phyloP scores from a whole-genome alignment of 2,888 invertebrate genomes.

The Clunio marinus region DNA sequence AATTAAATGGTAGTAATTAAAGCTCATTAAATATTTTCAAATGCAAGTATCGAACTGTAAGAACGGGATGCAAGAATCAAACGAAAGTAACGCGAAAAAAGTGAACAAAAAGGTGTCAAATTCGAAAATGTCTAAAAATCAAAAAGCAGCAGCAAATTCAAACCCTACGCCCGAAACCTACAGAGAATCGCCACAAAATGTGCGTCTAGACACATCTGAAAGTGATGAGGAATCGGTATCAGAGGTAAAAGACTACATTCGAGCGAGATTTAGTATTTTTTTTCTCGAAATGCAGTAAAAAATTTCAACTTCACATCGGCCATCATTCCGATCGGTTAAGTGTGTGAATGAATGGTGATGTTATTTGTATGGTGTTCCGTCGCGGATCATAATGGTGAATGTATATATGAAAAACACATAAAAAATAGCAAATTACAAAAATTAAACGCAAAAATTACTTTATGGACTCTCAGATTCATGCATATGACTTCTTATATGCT shows the following conservation, averaged over 20 bases:
- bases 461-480: not conserved
- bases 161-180: conserved; percentile 1
- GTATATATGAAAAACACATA: not conserved
- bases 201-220: conserved; percentile 72
- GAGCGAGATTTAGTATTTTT: not conserved
- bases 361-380: conserved; percentile 16
- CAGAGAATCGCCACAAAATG: conserved; percentile 32
- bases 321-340: conserved; percentile 22
- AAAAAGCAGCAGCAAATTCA: conserved; percentile 16
- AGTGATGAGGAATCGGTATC: conserved; percentile 95
- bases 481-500: not conserved
- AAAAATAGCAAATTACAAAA: not conserved
- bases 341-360: conserved; percentile 31
- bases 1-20: too few relatives aligned
- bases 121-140: conserved; percentile 34
- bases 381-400: conserved; percentile 23
- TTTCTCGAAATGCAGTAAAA: not conserved
- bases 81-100: conserved; percentile 19
- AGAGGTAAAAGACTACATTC: conserved; percentile 65
- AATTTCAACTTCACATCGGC: conserved; percentile 33
- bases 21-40: too few relatives aligned
- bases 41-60: conserved; percentile 31
- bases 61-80: conserved; percentile 30
- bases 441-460: not conserved
- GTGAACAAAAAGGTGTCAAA: conserved; percentile 33